phyloP scores from a whole-genome alignment of 2,797 vertebrate genomes.

The Malurus splendens region DNA sequence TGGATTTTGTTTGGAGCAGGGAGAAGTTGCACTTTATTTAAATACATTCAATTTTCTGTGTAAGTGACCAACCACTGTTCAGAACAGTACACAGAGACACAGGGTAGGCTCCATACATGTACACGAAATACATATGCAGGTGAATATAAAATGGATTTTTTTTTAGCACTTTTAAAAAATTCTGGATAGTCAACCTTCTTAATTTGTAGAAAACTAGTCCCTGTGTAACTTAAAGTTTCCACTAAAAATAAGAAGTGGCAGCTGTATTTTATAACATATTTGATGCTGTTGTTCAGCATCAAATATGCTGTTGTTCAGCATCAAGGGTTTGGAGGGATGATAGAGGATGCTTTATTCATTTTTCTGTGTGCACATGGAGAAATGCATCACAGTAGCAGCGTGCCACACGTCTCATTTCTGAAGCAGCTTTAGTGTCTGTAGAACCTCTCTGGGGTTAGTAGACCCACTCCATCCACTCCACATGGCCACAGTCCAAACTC shows the following conservation, averaged over 20 bases:
- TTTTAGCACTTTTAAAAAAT: background rate
- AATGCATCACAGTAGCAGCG: background rate
- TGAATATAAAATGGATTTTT: background rate
- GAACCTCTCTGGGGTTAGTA: background rate
- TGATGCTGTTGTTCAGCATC: background rate
- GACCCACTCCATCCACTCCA: rapidly evolving
- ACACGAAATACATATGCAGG: background rate
- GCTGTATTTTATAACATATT: background rate
- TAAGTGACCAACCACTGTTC: background rate
- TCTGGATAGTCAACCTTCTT: background rate
- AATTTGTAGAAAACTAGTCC: background rate
- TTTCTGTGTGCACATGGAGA: background rate
- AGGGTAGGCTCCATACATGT: background rate
- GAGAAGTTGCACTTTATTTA: background rate
- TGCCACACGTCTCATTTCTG: background rate
- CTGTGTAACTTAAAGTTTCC: background rate
- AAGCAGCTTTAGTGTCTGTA: background rate
- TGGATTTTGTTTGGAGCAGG: background rate
- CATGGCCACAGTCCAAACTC: rapidly evolving
- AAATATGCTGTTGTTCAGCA: background rate
- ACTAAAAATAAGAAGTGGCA: background rate
- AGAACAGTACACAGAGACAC: background rate
- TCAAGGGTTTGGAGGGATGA: background rate
- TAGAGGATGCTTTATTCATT: background rate
- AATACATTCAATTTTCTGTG: background rate